Evolutionary conservation across 2,888 invertebrate genomes (phyloP).

Genomic region (Torymus auratus): DNA sequence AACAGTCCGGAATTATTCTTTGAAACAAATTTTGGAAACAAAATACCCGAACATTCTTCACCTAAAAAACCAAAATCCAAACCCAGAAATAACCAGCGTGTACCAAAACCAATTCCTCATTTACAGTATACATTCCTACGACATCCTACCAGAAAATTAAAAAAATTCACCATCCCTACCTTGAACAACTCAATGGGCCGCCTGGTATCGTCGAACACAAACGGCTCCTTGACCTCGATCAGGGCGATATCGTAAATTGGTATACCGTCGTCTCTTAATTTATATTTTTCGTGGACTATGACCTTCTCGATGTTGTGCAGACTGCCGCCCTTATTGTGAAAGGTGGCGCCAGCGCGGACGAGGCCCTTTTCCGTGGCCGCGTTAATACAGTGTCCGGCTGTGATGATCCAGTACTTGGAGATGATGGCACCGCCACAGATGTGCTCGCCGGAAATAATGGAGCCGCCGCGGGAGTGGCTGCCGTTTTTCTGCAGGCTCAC

Average conservation of each 20-base stretch:
- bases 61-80: too few relatives aligned
- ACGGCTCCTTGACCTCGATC: slow-evolving; percentile 77
- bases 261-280: slow-evolving; percentile 33
- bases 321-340: slow-evolving; percentile 77
- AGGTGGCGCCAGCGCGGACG: slow-evolving; percentile 75
- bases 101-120: too few relatives aligned
- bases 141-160: too few relatives aligned
- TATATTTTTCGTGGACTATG: slow-evolving; percentile 78
- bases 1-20: too few relatives aligned
- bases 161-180: not conserved
- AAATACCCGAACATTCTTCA: too few relatives aligned
- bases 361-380: slow-evolving; percentile 59
- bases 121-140: too few relatives aligned
- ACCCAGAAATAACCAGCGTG: too few relatives aligned
- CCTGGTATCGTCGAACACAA: slow-evolving; percentile 77
- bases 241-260: slow-evolving; percentile 78
- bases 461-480: slow-evolving; percentile 17
- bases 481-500: not conserved
- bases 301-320: slow-evolving; percentile 76
- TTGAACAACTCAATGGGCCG: slow-evolving; percentile 76
- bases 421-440: slow-evolving; percentile 33
- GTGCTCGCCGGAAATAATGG: slow-evolving; percentile 7
- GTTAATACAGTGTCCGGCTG: slow-evolving; percentile 78
- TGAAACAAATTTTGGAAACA: too few relatives aligned
- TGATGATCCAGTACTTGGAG: not conserved